phyloP scores from a whole-genome alignment of 2,797 vertebrate genomes.

The Neostethus bicornis region DNA sequence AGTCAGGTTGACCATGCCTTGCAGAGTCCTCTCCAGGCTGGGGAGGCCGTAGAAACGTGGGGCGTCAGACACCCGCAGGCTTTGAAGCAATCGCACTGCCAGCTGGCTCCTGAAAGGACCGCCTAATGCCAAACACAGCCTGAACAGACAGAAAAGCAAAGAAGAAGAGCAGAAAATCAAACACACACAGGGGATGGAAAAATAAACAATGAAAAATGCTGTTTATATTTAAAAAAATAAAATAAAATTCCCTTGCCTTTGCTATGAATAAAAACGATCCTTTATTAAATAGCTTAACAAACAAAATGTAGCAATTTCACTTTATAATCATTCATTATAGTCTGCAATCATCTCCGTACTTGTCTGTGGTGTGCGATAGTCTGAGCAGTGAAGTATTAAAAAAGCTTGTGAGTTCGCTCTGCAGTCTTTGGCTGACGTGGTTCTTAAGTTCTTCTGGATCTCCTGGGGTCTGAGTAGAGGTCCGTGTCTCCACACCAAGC shows the following conservation, averaged over 20 bases:
- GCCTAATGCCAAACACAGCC: conserved; percentile 84
- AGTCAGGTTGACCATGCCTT: conserved; percentile 89
- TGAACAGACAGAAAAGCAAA: conserved; percentile 59
- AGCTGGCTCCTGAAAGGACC: conserved; percentile 88
- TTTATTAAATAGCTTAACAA: not conserved
- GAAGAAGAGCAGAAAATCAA: conserved; percentile 37
- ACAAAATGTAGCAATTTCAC: too few species aligned
- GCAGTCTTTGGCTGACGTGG: conserved; percentile 86
- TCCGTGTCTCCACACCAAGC: conserved; percentile 74
- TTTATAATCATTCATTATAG: too few species aligned
- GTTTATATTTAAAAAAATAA: too few species aligned
- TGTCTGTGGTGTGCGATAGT: conserved; percentile 81
- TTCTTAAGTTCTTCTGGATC: conserved; percentile 80
- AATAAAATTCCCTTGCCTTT: conserved; percentile 7
- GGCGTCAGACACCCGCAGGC: conserved; percentile 89
- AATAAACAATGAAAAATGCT: not conserved
- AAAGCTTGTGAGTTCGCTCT: conserved; percentile 88
- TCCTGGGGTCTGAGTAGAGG: conserved; percentile 50
- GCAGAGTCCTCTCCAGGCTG: conserved; percentile 90
- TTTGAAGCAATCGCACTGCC: conserved; percentile 88
- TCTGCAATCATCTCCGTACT: conserved; percentile 70
- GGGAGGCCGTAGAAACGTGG: conserved; percentile 96
- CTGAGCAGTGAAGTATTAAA: conserved; percentile 84
- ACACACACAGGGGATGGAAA: conserved; percentile 14
- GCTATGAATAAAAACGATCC: conserved; percentile 4